These are phyloP conservation scores for Mobula hypostoma DNA, from an alignment of 2,113 vertebrate species.

Conservation along the genomic window DNA sequence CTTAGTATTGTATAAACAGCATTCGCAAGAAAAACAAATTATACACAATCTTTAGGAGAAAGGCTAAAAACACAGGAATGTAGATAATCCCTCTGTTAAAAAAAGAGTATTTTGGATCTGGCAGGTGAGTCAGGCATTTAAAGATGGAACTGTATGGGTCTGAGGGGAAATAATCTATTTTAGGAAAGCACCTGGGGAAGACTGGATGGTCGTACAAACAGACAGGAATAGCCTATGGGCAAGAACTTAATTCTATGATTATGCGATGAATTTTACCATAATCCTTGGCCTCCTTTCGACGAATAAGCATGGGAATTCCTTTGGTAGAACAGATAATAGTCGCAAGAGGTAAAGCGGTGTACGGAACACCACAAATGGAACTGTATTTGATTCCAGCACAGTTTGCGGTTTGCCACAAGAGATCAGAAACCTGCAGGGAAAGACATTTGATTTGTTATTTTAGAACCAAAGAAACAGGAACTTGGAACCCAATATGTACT, in stretches of 20 bases:
- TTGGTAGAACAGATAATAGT: constrained; percentile 71
- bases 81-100: too few species aligned
- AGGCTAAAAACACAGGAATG: too few species aligned
- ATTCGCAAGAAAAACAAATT: too few species aligned
- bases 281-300: constrained; percentile 82
- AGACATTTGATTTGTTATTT: background rate
- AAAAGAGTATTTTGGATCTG: too few species aligned
- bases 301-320: constrained; percentile 80
- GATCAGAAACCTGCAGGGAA: constrained; percentile 62
- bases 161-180: too few species aligned
- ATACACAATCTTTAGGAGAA: too few species aligned
- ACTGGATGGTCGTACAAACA: too few species aligned
- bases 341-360: constrained; percentile 83
- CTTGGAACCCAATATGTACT: background rate
- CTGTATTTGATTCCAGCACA: constrained; percentile 58
- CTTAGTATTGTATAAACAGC: too few species aligned
- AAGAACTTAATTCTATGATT: background rate
- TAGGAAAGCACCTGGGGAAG: too few species aligned
- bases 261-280: constrained; percentile 62
- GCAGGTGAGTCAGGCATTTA: too few species aligned
- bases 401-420: constrained; percentile 63
- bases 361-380: constrained; percentile 80
- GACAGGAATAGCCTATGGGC: too few species aligned
- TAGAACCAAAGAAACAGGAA: background rate
- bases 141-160: too few species aligned